Evolutionary conservation across 1,140 invertebrate species (phyloP).

Genomic region (Mylabris phalerata): DNA sequence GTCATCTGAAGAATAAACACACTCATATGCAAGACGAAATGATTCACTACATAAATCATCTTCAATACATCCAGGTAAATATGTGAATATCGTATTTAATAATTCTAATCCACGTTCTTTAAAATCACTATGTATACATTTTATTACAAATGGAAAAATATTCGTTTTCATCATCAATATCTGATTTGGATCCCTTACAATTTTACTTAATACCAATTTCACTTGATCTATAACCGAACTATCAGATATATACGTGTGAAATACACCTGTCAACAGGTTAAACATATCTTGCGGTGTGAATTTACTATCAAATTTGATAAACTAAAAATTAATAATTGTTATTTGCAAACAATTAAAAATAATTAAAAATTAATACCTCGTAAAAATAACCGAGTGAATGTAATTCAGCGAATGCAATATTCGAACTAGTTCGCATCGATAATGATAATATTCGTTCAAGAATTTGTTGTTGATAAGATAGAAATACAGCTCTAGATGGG

Average conservation of each 20-base stretch:
- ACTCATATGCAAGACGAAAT: constrained; percentile 3
- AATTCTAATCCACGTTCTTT: constrained; percentile 6
- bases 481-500: no score
- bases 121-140: constrained; percentile 6
- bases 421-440: no score
- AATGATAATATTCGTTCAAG: no score
- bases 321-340: no score
- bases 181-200: neutral
- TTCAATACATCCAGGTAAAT: constrained; percentile 6
- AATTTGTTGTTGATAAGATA: no score
- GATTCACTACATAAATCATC: neutral
- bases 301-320: no score
- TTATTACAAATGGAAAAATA: constrained; percentile 6
- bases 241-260: neutral
- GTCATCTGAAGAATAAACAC: constrained; percentile 1
- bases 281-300: no score
- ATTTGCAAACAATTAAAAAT: no score
- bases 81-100: constrained; percentile 4
- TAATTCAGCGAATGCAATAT: no score
- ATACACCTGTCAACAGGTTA: no score
- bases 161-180: neutral
- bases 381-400: no score
- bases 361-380: no score
- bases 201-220: constrained; percentile 8
- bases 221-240: constrained; percentile 1